Conservation (phyloP, 2,797 vertebrate species). For the Zenarchopterus dispar region DNA sequence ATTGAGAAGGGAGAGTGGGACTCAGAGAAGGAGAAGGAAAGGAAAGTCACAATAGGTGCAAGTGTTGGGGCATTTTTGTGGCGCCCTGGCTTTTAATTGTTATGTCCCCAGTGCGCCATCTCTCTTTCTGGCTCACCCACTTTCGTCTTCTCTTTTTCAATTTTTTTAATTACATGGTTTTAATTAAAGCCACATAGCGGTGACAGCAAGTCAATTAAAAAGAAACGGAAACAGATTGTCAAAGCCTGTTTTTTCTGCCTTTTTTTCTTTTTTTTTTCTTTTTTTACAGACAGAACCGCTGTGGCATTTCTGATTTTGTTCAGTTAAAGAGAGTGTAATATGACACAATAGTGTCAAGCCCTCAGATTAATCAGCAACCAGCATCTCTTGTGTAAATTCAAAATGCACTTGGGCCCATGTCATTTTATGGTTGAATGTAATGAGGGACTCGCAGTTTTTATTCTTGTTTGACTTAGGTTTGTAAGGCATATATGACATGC, state of each 20-base stretch:
- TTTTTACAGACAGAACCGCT: too few relatives aligned
- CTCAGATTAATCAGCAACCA: slow-evolving; percentile 37
- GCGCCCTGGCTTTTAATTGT: slow-evolving; percentile 77
- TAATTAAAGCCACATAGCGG: slow-evolving; percentile 81
- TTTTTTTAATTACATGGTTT: slow-evolving; percentile 82
- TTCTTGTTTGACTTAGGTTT: slow-evolving; percentile 2
- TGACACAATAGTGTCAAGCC: slow-evolving; percentile 11
- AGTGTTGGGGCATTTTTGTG: slow-evolving; percentile 66
- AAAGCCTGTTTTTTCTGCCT: slow-evolving; percentile 29
- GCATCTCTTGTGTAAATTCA: slow-evolving; percentile 54
- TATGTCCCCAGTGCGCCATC: slow-evolving; percentile 50
- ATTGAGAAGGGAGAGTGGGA: slow-evolving; percentile 83
- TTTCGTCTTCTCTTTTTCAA: slow-evolving; percentile 73
- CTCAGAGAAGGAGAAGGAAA: slow-evolving; percentile 42
- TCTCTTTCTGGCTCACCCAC: slow-evolving; percentile 61
- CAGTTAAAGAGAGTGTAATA: slow-evolving; percentile 12
- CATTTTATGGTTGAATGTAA: slow-evolving; percentile 15
- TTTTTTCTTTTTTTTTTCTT: too few relatives aligned
- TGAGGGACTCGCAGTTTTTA: slow-evolving; percentile 7
- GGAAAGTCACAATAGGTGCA: slow-evolving; percentile 43
- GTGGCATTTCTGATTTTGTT: slow-evolving; percentile 16
- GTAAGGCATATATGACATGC: too few relatives aligned
- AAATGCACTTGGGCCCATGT: slow-evolving; percentile 31
- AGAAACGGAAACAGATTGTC: slow-evolving; percentile 62
- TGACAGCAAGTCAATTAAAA: slow-evolving; percentile 77